Base-by-base conservation (phyloP, 1,140 invertebrate species). In the Orussus abietinus region DNA sequence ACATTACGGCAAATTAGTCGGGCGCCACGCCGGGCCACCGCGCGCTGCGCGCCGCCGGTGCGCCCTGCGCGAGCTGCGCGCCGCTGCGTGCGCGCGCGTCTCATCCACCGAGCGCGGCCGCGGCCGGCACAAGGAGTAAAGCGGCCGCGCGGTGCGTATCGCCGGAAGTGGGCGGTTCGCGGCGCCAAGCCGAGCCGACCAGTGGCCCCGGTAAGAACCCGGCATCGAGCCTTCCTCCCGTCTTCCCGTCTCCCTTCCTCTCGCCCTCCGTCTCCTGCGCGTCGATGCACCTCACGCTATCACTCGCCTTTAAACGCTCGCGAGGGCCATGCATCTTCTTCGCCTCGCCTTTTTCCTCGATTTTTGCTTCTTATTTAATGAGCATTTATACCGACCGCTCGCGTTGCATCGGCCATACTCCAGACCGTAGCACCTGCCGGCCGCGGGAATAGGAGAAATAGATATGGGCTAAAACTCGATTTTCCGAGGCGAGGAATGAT, bases 81-180 rank as follows among this genome's bases (percentile, higher is more conserved):
- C 17, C 30, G 13, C n/a, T n/a, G n/a, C n/a, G n/a, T n/a, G n/a
- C n/a, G n/a, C n/a, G n/a, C n/a, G n/a, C n/a, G n/a, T n/a, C n/a
- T 40, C 18, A 22, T 18, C 18, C 42, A 38, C 18, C 17, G 36
- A 17, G 9, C 30, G 17, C n/a, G 11, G 25, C 25, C 25, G 11
- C 11, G 25, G 25, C n/a, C 6, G 22, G 6, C 22, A n/a, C 22
- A 25, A 7, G 22, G n/a, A 25, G n/a, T 25, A 25, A 25, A 25
- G 22, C n/a, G 22, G 22, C 17, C 30, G 11, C 34, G 26, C 7
- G n/a, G n/a, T n/a, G 12, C 38, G 40, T 53, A 59, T 57, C 49
- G 50, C 51, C 62, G 64, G 64, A 67, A 65, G 59, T 67, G 56
- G 64, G 62, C 64, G 64, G 46, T 59, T 55, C 59, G 48, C 54